phyloP scores from a whole-genome alignment of 2,888 invertebrate genomes.

The Malthinus flaveolus region DNA sequence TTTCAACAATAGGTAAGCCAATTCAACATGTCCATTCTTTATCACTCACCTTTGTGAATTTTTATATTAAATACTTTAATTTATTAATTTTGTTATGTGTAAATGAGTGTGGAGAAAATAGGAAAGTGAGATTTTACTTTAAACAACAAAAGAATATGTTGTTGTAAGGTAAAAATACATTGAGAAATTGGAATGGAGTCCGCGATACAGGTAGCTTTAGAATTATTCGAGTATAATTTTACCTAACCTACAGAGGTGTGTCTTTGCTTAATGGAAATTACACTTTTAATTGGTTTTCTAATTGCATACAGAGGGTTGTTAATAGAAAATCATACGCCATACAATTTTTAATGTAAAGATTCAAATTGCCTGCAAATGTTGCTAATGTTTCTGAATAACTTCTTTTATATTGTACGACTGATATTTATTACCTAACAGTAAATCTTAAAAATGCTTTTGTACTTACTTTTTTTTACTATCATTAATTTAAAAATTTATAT shows the following conservation, averaged over 20 bases:
- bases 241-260: constrained; percentile 29
- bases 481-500: too few species aligned
- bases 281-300: constrained; percentile 25
- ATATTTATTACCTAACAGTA: constrained; percentile 19
- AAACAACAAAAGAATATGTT: constrained; percentile 3
- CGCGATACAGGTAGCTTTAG: constrained; percentile 28
- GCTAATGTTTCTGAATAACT: constrained; percentile 13
- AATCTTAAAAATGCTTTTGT: constrained; percentile 9
- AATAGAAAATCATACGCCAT: constrained; percentile 11
- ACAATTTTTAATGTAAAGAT: constrained; percentile 8
- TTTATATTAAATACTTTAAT: constrained; percentile 46
- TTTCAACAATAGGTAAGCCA: constrained; percentile 56
- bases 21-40: constrained; percentile 50
- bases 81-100: constrained; percentile 38
- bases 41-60: constrained; percentile 54
- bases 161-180: constrained; percentile 3
- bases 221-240: constrained; percentile 27
- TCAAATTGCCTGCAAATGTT: constrained; percentile 8
- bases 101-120: constrained; percentile 1
- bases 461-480: not conserved
- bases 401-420: constrained; percentile 8
- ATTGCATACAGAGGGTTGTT: constrained; percentile 18
- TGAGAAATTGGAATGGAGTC: constrained; percentile 25
- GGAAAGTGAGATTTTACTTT: not conserved
- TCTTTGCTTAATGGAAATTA: constrained; percentile 26